Conservation (phyloP, 2,888 invertebrate species). For the Anthoptus insignis region DNA sequence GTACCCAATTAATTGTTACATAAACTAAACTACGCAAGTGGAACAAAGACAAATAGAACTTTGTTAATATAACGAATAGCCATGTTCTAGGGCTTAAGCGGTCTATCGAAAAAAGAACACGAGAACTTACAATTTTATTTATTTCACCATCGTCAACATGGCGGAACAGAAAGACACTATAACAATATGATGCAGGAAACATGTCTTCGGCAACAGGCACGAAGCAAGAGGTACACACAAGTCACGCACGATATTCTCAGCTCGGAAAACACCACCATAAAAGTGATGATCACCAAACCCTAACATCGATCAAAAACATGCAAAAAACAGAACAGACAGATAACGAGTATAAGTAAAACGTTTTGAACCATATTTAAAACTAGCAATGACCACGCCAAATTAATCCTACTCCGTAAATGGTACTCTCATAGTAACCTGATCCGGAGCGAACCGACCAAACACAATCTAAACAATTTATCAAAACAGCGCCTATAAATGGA, state of each 20-base stretch:
- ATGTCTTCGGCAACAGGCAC: conserved; percentile 28
- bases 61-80: too few species aligned
- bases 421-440: conserved; percentile 76
- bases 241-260: conserved; percentile 34
- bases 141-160: too few species aligned
- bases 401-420: conserved; percentile 81
- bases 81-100: too few species aligned
- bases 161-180: conserved; percentile 18
- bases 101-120: too few species aligned
- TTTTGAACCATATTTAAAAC: conserved; percentile 56
- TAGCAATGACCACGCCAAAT: conserved; percentile 72
- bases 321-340: conserved; percentile 54
- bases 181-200: conserved; percentile 32
- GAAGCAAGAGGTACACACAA: conserved; percentile 34
- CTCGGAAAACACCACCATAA: conserved; percentile 37
- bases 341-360: conserved; percentile 49
- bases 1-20: not conserved
- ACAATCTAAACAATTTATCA: conserved; percentile 80
- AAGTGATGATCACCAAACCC: conserved; percentile 40
- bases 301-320: conserved; percentile 48
- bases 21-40: not conserved
- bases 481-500: conserved; percentile 80
- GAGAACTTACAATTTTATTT: too few species aligned
- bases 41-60: not conserved
- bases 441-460: conserved; percentile 66